Evolutionary conservation across 2,797 vertebrate genomes (phyloP).

Genomic region (Sebastes cheni): DNA sequence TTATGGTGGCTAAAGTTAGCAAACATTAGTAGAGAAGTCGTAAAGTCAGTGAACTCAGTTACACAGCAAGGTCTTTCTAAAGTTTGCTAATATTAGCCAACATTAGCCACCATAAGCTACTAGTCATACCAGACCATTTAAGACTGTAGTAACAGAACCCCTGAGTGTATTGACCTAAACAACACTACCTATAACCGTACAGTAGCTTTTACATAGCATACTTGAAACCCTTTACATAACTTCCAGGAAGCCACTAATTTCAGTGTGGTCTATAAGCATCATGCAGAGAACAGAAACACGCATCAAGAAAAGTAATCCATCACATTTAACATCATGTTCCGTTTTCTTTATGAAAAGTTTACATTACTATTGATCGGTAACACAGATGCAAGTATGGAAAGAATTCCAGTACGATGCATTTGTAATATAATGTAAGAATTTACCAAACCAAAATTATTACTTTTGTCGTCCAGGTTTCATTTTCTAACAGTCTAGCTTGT

Average conservation of each 20-base stretch:
- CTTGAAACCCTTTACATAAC: background rate
- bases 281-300: conserved; percentile 3
- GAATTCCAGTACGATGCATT: background rate
- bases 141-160: background rate
- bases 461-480: background rate
- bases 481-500: background rate
- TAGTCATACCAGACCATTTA: background rate
- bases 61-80: background rate
- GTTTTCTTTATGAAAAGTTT: conserved; percentile 8
- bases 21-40: background rate
- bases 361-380: conserved; percentile 4
- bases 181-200: background rate
- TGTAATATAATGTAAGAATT: background rate
- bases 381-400: conserved; percentile 25
- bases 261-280: background rate
- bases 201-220: background rate
- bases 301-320: conserved; percentile 6
- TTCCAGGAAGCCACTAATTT: conserved; percentile 28
- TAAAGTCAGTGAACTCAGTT: background rate
- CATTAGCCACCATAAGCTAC: background rate
- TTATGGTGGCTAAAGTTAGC: background rate
- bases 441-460: conserved; percentile 5
- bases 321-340: conserved; percentile 6
- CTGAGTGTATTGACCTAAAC: background rate
- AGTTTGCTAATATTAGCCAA: background rate